Base-by-base conservation (phyloP, 2,113 vertebrate genomes). In the Nipponia nippon region DNA sequence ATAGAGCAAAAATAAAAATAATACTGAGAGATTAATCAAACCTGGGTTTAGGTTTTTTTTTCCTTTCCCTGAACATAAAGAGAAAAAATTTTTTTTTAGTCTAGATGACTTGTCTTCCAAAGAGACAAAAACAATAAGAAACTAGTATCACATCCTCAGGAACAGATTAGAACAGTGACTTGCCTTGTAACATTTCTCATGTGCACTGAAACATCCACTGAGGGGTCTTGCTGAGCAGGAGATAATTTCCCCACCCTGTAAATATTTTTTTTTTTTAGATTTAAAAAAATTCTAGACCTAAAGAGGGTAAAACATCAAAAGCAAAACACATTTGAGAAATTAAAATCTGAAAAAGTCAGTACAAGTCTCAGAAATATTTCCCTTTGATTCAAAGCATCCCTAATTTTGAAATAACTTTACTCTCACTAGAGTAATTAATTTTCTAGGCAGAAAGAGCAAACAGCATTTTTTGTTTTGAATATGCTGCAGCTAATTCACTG, bases 1-100 rank as follows among this genome's bases (percentile, higher is more conserved):
- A 79, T 56, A 95, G 80, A 94, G 34, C 58, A 77, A 91, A 87
- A 93, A 78, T 72, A 92, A 94, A 95, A 96, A 94, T 89, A 79
- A 95, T 73, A 30, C 65, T 13, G 65, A 81, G 52, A 76, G 56
- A 93, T 85, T 16, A 93, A 91, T 89, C 81, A 91, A 89, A 89
- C 49, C 44, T 10, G 6, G 21, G 19, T 34, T 49, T 70, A 72
- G 36, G 22, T 14, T 42, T 7, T 14, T 14, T 73, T 58, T 27
- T n/a, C 7, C 16, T 36, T 86, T 72, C 34, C 29, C 36, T 59
- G 61, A 89, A 66, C 42, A 55, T 63, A 82, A 91, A 87, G 40
- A 89, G 53, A 9, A 85, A 87, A 94, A 87, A 69, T 22, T 32
- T 9, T 0, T 56, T 96, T 94, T 89, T 26, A 49, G 62, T 92